A percentile compares a stretch with the other conserved stretches of the same genome.
Evolutionary conservation across 2,797 vertebrate species (phyloP).

Genomic region (Galago senegalensis): DNA sequence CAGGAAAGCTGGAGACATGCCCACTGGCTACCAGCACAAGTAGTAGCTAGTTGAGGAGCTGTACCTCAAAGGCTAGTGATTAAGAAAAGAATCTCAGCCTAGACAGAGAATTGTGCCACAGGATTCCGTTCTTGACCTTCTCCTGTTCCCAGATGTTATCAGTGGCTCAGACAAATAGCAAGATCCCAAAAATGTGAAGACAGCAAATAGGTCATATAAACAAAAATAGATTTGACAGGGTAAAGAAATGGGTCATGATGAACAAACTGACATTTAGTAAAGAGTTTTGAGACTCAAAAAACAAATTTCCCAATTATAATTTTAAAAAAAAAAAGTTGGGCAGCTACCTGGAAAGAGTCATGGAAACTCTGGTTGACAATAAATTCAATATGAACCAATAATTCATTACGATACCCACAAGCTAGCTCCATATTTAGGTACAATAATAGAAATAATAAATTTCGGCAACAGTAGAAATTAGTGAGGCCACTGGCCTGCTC

Average conservation of each 20-base stretch:
- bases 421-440: not conserved
- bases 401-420: not conserved
- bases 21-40: not conserved
- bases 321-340: not conserved
- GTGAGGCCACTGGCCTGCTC: not conserved
- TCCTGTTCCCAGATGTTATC: slow-evolving; percentile 27
- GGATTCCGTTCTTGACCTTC: slow-evolving; percentile 34
- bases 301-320: not conserved
- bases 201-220: slow-evolving; percentile 56
- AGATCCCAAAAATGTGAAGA: not conserved
- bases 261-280: slow-evolving; percentile 69
- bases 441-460: slow-evolving; percentile 49
- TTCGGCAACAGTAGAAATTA: not conserved
- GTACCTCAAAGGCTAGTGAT: not conserved
- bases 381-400: slow-evolving; percentile 50
- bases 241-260: slow-evolving; percentile 16
- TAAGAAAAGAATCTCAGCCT: slow-evolving; percentile 32
- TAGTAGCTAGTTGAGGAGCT: not conserved
- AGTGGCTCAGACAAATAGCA: not conserved
- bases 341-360: slow-evolving; percentile 33
- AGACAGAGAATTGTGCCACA: not conserved
- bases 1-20: not conserved
- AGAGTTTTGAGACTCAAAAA: slow-evolving; percentile 60
- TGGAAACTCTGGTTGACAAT: not conserved
- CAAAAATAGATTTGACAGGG: slow-evolving; percentile 56